Percentiles rank a stretch among this genome's conserved stretches.
These are phyloP conservation scores for Tetragonula carbonaria DNA, from an alignment of 2,888 invertebrate species.

Conservation along the genomic window DNA sequence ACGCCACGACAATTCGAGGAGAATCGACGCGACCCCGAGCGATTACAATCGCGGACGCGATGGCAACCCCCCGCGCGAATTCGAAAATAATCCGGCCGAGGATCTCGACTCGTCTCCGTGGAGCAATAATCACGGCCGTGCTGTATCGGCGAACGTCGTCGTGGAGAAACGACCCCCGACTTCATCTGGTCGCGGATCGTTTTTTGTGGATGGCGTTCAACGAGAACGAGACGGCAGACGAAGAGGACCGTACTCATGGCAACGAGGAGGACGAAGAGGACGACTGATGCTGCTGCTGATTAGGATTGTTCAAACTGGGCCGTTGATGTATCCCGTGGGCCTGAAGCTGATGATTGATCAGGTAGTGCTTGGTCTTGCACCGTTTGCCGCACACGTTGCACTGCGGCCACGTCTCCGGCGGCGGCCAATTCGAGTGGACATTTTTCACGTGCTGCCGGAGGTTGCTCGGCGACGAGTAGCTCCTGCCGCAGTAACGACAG, in stretches of 20 bases:
- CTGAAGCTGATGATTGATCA: constrained; percentile 91
- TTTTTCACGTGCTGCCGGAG: constrained; percentile 91
- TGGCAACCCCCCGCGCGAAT: background rate
- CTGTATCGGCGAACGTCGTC: constrained; percentile 35
- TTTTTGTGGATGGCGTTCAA: constrained; percentile 25
- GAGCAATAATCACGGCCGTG: background rate
- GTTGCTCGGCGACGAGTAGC: constrained; percentile 90
- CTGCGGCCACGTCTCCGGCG: constrained; percentile 89
- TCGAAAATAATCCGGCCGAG: background rate
- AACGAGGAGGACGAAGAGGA: constrained; percentile 70
- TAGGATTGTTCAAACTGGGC: constrained; percentile 84
- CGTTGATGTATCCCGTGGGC: constrained; percentile 90
- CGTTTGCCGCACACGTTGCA: constrained; percentile 91
- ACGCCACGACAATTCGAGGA: background rate
- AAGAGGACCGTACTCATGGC: constrained; percentile 74
- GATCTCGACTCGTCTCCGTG: background rate
- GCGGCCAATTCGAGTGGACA: constrained; percentile 89
- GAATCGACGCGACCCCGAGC: background rate
- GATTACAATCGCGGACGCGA: background rate
- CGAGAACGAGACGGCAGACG: constrained; percentile 44
- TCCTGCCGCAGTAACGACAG: constrained; percentile 89
- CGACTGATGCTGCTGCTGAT: constrained; percentile 73
- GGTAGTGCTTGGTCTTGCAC: constrained; percentile 91
- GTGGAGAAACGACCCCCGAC: constrained; percentile 19
- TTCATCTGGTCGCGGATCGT: constrained; percentile 58